These are phyloP conservation scores for Eubasilissa splendida DNA, from an alignment of 2,888 invertebrate genomes.

Conservation along the genomic window DNA sequence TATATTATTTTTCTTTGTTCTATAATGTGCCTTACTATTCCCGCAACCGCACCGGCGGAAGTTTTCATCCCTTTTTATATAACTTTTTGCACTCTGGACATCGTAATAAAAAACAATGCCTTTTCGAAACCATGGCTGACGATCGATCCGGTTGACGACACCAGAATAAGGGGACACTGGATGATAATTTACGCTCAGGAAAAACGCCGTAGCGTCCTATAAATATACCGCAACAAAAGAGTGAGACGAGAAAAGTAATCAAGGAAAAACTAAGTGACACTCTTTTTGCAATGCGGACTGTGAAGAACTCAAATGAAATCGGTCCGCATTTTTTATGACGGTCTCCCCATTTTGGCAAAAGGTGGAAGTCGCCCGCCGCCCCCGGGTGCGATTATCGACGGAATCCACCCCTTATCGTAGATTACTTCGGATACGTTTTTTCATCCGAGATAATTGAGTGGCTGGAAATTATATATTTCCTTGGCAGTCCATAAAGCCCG, in stretches of 20 bases:
- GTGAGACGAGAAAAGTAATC: conserved; percentile 54
- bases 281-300: conserved; percentile 48
- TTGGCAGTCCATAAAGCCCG: neutral
- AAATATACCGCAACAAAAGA: conserved; percentile 42
- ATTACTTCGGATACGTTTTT: conserved; percentile 50
- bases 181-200: conserved; percentile 48
- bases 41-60: no score
- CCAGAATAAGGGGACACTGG: conserved; percentile 27
- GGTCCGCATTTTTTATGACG: conserved; percentile 42
- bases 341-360: conserved; percentile 38
- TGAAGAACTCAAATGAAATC: conserved; percentile 47
- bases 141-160: conserved; percentile 28
- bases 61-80: neutral
- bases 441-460: conserved; percentile 38
- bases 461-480: conserved; percentile 27
- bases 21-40: no score
- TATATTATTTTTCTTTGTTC: no score
- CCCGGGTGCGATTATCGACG: conserved; percentile 54
- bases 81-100: conserved; percentile 23
- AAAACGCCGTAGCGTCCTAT: conserved; percentile 42
- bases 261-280: conserved; percentile 53
- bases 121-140: conserved; percentile 1
- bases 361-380: conserved; percentile 46
- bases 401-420: conserved; percentile 50
- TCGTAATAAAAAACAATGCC: conserved; percentile 25